Percentiles rank a stretch among this genome's conserved stretches.
These are phyloP conservation scores for Esperia sulphurella DNA, from an alignment of 2,888 invertebrate species.

Conservation along the genomic window DNA sequence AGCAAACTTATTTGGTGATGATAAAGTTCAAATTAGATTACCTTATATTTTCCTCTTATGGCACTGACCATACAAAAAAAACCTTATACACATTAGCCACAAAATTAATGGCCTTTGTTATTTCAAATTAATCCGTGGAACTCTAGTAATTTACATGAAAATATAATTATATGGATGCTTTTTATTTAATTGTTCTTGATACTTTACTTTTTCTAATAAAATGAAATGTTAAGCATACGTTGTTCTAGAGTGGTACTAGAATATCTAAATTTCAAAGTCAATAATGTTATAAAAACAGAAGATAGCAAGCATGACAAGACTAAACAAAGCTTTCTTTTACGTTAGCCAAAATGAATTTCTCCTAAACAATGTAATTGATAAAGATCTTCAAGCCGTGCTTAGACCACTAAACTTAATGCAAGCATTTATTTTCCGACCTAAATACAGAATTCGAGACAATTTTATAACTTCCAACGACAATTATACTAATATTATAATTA, in stretches of 20 bases:
- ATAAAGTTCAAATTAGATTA: too few relatives aligned
- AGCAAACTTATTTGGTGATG: too few relatives aligned
- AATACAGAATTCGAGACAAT: slow-evolving; percentile 16
- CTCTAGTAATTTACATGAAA: too few relatives aligned
- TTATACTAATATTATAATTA: not conserved
- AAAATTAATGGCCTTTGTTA: too few relatives aligned
- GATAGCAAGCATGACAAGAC: not conserved
- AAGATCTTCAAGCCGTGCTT: slow-evolving; percentile 17
- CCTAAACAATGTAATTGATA: slow-evolving; percentile 9
- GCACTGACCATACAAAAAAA: too few relatives aligned
- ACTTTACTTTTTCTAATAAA: too few relatives aligned
- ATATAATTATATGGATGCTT: too few relatives aligned
- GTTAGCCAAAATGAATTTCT: slow-evolving; percentile 4
- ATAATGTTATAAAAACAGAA: not conserved
- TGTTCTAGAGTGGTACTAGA: not conserved
- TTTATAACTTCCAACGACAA: slow-evolving; percentile 12
- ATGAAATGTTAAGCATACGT: too few relatives aligned
- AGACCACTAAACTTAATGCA: slow-evolving; percentile 16
- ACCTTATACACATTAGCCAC: too few relatives aligned
- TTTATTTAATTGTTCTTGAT: too few relatives aligned
- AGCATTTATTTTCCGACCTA: slow-evolving; percentile 8
- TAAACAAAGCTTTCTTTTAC: not conserved
- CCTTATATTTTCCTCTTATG: too few relatives aligned
- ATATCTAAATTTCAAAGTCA: not conserved
- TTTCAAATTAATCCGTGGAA: too few relatives aligned